Evolutionary conservation across 2,888 invertebrate species (phyloP), one percentile per base, ranked within the genome.

Genomic region (Molorchus minor): DNA sequence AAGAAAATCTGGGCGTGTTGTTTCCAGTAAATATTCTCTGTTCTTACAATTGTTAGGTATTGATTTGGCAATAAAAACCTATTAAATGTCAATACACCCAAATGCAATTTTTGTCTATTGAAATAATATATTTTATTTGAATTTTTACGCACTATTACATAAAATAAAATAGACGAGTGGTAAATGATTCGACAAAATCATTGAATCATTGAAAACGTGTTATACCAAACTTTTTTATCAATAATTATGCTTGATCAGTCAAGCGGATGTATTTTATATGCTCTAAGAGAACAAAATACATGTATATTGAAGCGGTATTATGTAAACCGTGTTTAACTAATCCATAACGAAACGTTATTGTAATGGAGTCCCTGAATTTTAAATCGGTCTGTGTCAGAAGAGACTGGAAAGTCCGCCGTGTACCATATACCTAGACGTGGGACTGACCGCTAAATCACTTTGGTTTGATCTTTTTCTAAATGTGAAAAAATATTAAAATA

Each of bases 281-380:
- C 36, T 13, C 17, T 35, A 35, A 17, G 46, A 19, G 21, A 38
- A 36, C 15, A 36, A 36, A 49, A 19, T 15, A 38, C 25, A 20
- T 38, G 25, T 21, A 33, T 33, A 33, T 33, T 33, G 5, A 33
- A 33, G n/a, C 10, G 3, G 3, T n/a, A 25, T 38, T 49, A 49
- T 36, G 16, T 25, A 49, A 49, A 13, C 13, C 13, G 15, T 38
- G 25, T 38, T 38, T 38, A 49, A 25, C 49, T 49, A 49, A 47
- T 35, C 33, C 19, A 35, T 47, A 47, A 47, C 35, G 35, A 47
- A 47, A 19, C 10, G 8, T 12, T 47, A 47, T 47, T 47, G 35
- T 47, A 33, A 17, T 33, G 19, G 25, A 38, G 20, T 12, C 38
- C 25, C 20, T 13, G 43, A 20, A 49, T 20, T 36, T 49, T 21